A percentile compares a stretch with the other conserved stretches of the same genome.
Evolutionary conservation across 2,888 invertebrate species (phyloP).

Genomic region (Idaea biselata): DNA sequence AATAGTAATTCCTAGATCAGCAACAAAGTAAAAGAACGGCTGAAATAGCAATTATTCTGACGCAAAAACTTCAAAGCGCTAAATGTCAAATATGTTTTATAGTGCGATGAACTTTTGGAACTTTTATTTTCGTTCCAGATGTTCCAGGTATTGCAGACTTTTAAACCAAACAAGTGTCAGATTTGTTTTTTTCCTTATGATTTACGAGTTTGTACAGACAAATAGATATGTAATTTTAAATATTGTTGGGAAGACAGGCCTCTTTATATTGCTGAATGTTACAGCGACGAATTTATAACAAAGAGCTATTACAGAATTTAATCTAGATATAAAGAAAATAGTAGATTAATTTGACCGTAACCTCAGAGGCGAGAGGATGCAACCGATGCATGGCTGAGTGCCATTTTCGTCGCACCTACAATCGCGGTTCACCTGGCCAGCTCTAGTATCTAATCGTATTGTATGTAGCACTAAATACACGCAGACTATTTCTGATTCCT

Average conservation of each 20-base stretch:
- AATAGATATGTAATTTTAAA: background rate
- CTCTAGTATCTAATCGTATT: constrained; percentile 28
- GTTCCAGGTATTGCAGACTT: background rate
- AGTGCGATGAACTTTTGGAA: constrained; percentile 38
- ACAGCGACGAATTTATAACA: background rate
- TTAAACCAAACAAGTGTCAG: background rate
- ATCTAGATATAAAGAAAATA: constrained; percentile 9
- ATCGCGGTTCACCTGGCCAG: constrained; percentile 60
- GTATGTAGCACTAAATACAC: constrained; percentile 37
- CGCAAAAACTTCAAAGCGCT: constrained; percentile 39
- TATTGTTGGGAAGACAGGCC: background rate
- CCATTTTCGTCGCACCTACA: constrained; percentile 39
- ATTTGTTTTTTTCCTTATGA: background rate
- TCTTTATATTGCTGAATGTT: background rate
- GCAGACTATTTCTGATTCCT: constrained; percentile 56
- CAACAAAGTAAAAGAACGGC: constrained; percentile 13
- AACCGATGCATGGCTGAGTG: constrained; percentile 39
- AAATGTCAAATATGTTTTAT: constrained; percentile 37
- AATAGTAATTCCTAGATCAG: constrained; percentile 28
- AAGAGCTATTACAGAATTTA: constrained; percentile 13
- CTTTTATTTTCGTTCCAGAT: constrained; percentile 3
- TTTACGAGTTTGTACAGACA: background rate
- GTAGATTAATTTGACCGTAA: constrained; percentile 42
- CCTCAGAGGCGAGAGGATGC: constrained; percentile 31
- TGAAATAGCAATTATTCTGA: constrained; percentile 30